Evolutionary conservation across 2,797 vertebrate species (phyloP), one percentile per base, ranked within the genome.

Genomic region (Orientallactaga sibirica): DNA sequence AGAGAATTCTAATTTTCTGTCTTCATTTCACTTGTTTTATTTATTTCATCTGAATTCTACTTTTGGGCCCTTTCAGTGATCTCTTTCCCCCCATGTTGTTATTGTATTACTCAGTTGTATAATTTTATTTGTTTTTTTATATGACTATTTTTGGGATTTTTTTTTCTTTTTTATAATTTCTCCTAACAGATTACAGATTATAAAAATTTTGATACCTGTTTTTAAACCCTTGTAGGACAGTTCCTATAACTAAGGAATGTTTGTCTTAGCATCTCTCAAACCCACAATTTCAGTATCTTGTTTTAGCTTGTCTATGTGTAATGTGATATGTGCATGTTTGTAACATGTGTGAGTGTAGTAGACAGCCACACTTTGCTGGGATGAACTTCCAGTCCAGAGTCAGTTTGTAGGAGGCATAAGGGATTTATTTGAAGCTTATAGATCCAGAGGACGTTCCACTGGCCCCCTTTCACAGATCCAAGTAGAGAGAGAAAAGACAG

Each of bases 111-210:
- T 66, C 19, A 64, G 22, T 43, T 61, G 8, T 52, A 29, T 85
- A 76, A 93, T 88, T 91, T 76, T 10, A 80, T 76, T 79, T 79
- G 25, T 68, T 66, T 84, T 87, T 84, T 75, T 61, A 27, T 62
- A 25, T 37, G 24, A 52, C 22, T n/a, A 33, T 55, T 33, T 91
- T 61, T 18, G 82, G 43, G 12, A 2, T 91, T 70, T 20, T 16
- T 89, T 33, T 85, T 5, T 66, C 20, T 52, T 29, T 25, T 85
- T 33, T 55, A 7, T 0, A 77, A 74, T 93, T 84, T 37, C 74
- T 79, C 27, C 25, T 84, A 25, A 43, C 25, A 61, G 18, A 43
- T 71, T 29, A 24, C 41, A 71, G 48, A 48, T 48, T 48, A 48
- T 48, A 9, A 48, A 48, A 48, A 48, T 48, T 48, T 48, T 48